phyloP scores from a whole-genome alignment of 53 echinoderm and acorn worm genomes.

The Astropecten irregularis region DNA sequence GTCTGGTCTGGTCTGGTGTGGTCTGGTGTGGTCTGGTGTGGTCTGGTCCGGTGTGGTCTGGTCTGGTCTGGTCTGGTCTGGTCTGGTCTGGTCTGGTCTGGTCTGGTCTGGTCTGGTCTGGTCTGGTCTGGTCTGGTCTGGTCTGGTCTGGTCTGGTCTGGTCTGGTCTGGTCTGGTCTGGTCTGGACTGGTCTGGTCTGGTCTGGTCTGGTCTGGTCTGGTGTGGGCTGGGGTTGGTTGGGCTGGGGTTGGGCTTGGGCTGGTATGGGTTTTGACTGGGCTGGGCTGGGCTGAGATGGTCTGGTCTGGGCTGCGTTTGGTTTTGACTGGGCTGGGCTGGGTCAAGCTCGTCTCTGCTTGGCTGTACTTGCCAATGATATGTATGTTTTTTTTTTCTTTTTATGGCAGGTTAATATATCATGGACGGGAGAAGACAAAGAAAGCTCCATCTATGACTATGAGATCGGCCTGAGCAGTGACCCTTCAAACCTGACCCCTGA shows the following conservation, averaged over 20 bases:
- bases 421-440: conserved; percentile 47
- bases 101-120: background rate
- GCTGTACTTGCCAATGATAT: too few relatives aligned
- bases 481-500: conserved; percentile 33
- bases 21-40: conserved; percentile 1
- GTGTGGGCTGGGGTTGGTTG: too few relatives aligned
- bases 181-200: too few relatives aligned
- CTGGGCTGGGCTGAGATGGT: too few relatives aligned
- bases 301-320: background rate
- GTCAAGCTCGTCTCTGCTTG: background rate
- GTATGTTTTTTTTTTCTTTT: too few relatives aligned
- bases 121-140: background rate
- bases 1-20: too few relatives aligned
- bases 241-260: background rate
- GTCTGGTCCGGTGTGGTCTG: conserved; percentile 2
- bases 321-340: background rate
- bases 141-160: background rate
- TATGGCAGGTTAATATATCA: conserved; percentile 23
- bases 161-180: too few relatives aligned
- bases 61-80: background rate
- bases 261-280: background rate
- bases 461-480: conserved; percentile 49
- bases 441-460: conserved; percentile 52
- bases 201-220: too few relatives aligned
- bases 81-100: background rate